Percentiles rank a stretch among this genome's conserved stretches.
phyloP scores from a whole-genome alignment of 1,140 invertebrate species.

The Musca domestica region DNA sequence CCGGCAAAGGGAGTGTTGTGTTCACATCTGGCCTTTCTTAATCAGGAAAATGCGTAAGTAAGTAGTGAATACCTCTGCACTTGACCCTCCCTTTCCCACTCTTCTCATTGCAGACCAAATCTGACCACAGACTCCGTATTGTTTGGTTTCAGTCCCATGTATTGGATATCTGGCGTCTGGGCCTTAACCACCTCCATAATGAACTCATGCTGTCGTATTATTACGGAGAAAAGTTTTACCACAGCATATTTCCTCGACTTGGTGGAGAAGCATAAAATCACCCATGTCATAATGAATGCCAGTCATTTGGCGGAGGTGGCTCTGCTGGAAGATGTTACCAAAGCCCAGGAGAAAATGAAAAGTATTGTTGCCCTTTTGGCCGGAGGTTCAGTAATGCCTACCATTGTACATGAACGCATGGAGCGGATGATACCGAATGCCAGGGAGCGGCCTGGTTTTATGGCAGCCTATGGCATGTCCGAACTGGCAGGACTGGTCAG shows the following conservation, averaged over 20 bases:
- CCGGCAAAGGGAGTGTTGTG: slow-evolving; percentile 74
- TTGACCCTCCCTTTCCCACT: too few species aligned
- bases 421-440: slow-evolving; percentile 34
- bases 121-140: slow-evolving; percentile 37
- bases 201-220: slow-evolving; percentile 40
- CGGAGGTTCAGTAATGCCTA: slow-evolving; percentile 41
- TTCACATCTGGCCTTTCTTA: slow-evolving; percentile 58
- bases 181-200: slow-evolving; percentile 37
- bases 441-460: slow-evolving; percentile 29
- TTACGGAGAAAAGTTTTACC: slow-evolving; percentile 37
- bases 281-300: slow-evolving; percentile 35
- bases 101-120: slow-evolving; percentile 30
- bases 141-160: slow-evolving; percentile 44
- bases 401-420: slow-evolving; percentile 32
- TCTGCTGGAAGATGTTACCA: background rate
- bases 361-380: slow-evolving; percentile 35
- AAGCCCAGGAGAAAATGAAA: slow-evolving; percentile 27
- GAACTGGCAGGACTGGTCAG: slow-evolving; percentile 37
- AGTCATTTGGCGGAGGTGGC: slow-evolving; percentile 36
- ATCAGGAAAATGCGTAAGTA: slow-evolving; percentile 42
- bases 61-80: slow-evolving; percentile 22
- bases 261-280: slow-evolving; percentile 36
- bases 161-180: slow-evolving; percentile 46
- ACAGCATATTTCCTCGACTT: slow-evolving; percentile 41
- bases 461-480: slow-evolving; percentile 40